Conservation (phyloP, 1,140 invertebrate genomes). For the Whitmania pigra region DNA sequence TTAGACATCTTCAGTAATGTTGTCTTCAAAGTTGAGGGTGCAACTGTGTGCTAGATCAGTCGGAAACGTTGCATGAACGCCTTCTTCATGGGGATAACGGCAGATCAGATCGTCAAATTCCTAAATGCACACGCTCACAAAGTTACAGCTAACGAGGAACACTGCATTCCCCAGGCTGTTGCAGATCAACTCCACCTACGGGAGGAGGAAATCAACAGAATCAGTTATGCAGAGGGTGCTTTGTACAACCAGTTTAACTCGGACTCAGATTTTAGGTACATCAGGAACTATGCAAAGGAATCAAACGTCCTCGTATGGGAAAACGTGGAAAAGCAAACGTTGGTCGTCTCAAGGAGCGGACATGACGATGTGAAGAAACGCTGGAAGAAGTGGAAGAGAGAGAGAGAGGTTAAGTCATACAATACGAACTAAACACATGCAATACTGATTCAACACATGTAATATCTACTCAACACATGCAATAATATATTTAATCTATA, state of each 20-base stretch:
- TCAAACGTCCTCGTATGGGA: slow-evolving; percentile 72
- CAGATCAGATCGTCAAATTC: slow-evolving; percentile 44
- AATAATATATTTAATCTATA: too few relatives aligned
- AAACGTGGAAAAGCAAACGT: slow-evolving; percentile 69
- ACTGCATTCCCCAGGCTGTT: too few relatives aligned
- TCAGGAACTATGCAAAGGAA: slow-evolving; percentile 75
- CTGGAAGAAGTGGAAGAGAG: slow-evolving; percentile 66
- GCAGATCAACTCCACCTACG: too few relatives aligned
- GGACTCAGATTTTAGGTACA: slow-evolving; percentile 61
- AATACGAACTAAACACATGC: too few relatives aligned
- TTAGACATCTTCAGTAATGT: slow-evolving; percentile 81
- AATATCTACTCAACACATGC: too few relatives aligned
- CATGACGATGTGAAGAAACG: slow-evolving; percentile 84
- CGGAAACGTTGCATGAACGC: slow-evolving; percentile 85
- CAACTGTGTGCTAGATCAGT: slow-evolving; percentile 68
- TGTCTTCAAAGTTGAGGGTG: slow-evolving; percentile 53
- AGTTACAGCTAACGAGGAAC: too few relatives aligned
- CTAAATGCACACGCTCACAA: slow-evolving; percentile 10
- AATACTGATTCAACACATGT: too few relatives aligned
- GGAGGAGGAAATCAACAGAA: slow-evolving; percentile 50
- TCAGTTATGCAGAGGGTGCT: slow-evolving; percentile 80
- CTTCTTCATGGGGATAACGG: slow-evolving; percentile 81
- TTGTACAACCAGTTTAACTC: slow-evolving; percentile 92
- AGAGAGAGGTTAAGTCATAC: too few relatives aligned
- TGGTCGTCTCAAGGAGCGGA: slow-evolving; percentile 69